A percentile compares a stretch with the other conserved stretches of the same genome.
Evolutionary conservation across 2,888 invertebrate species (phyloP).

Genomic region (Zelleria hepariella): DNA sequence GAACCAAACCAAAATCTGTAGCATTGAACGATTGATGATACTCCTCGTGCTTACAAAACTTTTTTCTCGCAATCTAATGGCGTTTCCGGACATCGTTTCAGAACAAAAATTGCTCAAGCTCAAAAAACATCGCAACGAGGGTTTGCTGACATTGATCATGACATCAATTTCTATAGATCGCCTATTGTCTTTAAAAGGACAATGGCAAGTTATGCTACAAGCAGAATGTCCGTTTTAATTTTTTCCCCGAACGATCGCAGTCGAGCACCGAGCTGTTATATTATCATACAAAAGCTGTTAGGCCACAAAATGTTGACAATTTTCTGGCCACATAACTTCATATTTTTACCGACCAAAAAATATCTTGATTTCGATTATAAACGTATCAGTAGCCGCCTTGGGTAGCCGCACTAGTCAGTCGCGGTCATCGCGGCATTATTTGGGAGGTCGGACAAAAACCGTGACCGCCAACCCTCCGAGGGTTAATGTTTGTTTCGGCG

Average conservation of each 20-base stretch:
- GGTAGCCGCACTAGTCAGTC: neutral
- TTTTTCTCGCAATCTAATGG: neutral
- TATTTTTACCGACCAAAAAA: neutral
- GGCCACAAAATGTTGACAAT: neutral
- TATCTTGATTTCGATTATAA: neutral
- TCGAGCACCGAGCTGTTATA: slow-evolving; percentile 7
- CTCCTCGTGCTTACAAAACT: slow-evolving; percentile 10
- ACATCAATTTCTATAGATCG: slow-evolving; percentile 39
- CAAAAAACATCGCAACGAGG: slow-evolving; percentile 22
- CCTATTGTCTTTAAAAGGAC: slow-evolving; percentile 39
- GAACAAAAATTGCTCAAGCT: slow-evolving; percentile 7
- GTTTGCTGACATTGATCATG: slow-evolving; percentile 32
- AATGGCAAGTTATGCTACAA: slow-evolving; percentile 30
- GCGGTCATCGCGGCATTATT: neutral
- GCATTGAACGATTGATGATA: neutral
- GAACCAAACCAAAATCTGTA: neutral
- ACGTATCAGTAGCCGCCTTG: slow-evolving; percentile 3
- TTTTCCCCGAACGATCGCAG: slow-evolving; percentile 13
- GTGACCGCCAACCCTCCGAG: neutral
- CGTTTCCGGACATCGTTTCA: neutral
- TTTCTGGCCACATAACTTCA: neutral
- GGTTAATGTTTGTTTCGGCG: neutral
- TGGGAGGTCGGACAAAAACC: slow-evolving; percentile 5
- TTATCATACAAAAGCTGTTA: slow-evolving; percentile 21
- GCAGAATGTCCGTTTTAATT: slow-evolving; percentile 7